Conservation (phyloP, 2,113 vertebrate genomes). For the Toxotes jaculatrix region DNA sequence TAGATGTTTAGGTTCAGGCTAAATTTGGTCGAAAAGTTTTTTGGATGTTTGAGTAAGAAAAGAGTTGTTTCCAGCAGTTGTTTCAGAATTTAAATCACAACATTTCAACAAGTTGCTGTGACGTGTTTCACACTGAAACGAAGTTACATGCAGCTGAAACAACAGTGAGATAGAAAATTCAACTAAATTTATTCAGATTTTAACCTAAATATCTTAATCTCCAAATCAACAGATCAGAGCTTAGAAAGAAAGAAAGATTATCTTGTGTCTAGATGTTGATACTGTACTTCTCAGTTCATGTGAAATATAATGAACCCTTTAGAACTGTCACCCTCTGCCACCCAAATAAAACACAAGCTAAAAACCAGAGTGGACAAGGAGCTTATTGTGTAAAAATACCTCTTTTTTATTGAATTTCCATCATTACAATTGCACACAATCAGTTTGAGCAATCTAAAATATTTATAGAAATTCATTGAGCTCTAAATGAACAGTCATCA, state of each 20-base stretch:
- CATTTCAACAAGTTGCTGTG: too few relatives aligned
- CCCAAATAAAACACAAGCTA: not conserved
- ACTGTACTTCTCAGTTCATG: too few relatives aligned
- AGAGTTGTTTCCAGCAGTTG: too few relatives aligned
- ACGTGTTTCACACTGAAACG: too few relatives aligned
- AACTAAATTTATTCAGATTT: not conserved
- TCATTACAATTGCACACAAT: slow-evolving; percentile 81
- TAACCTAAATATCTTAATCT: not conserved
- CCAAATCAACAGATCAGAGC: too few relatives aligned
- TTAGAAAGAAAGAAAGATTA: too few relatives aligned
- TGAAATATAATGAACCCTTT: too few relatives aligned
- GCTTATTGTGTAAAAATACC: slow-evolving; percentile 83
- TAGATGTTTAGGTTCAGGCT: not conserved
- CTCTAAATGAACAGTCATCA: slow-evolving; percentile 82
- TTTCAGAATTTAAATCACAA: too few relatives aligned
- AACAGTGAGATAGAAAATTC: too few relatives aligned
- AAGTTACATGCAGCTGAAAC: too few relatives aligned
- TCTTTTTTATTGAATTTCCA: slow-evolving; percentile 82
- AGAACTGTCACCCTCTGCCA: not conserved
- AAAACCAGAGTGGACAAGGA: slow-evolving; percentile 25
- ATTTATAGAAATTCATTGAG: slow-evolving; percentile 79
- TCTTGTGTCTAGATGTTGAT: too few relatives aligned
- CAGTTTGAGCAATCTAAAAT: slow-evolving; percentile 80
- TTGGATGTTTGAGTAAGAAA: too few relatives aligned
- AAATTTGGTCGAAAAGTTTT: not conserved